Evolutionary conservation across 2,113 vertebrate genomes (phyloP).

Genomic region (Strix aluco): DNA sequence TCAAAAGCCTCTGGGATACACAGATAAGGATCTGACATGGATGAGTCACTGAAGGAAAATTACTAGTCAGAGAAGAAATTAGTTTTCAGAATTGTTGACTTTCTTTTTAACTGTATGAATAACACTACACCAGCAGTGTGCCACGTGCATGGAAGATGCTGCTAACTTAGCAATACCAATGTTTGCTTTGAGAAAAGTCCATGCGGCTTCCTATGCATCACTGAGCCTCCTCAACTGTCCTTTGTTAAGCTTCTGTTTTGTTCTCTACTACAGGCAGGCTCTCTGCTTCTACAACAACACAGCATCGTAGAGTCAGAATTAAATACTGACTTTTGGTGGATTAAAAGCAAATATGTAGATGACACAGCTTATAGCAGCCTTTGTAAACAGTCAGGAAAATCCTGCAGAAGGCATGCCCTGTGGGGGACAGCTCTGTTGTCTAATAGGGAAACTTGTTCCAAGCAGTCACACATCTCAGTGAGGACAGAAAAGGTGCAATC

Average conservation of each 20-base stretch:
- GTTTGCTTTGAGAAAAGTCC: background rate
- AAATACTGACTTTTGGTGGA: slow-evolving; percentile 34
- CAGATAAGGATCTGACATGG: background rate
- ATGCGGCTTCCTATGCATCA: background rate
- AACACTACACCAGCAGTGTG: background rate
- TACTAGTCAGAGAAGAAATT: background rate
- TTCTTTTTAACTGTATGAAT: background rate
- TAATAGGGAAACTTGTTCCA: background rate
- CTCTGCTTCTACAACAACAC: background rate
- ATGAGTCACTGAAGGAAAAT: background rate
- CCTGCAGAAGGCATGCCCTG: background rate
- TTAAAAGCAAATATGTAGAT: slow-evolving; percentile 35
- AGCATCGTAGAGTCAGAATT: slow-evolving; percentile 31
- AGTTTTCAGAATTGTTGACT: background rate
- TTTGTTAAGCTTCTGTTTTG: slow-evolving; percentile 12
- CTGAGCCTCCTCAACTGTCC: background rate
- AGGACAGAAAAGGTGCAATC: background rate
- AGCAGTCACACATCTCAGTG: background rate
- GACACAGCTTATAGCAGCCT: background rate
- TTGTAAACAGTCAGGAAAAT: background rate
- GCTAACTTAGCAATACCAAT: background rate
- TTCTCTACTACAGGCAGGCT: background rate
- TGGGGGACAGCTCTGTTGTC: background rate
- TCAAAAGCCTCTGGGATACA: background rate
- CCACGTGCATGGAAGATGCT: background rate